Evolutionary conservation across 2,888 invertebrate species (phyloP).

Genomic region (Polyommatus icarus): DNA sequence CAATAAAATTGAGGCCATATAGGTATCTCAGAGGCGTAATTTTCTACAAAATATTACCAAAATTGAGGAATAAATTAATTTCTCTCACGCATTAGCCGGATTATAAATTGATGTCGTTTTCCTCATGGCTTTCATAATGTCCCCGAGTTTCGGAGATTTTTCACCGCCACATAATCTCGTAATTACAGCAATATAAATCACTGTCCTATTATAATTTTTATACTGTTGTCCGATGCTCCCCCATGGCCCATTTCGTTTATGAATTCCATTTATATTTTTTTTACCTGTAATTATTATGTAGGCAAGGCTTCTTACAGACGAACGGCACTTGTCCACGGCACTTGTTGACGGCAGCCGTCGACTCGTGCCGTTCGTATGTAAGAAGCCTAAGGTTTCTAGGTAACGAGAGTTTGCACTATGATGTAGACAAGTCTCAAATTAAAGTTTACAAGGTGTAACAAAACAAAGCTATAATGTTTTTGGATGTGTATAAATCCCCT

Average conservation of each 20-base stretch:
- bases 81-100: neutral
- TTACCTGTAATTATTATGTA: neutral
- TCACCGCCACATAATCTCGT: constrained; percentile 12
- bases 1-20: neutral
- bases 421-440: too few relatives aligned
- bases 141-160: neutral
- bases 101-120: constrained; percentile 8
- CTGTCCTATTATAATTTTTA: neutral
- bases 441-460: too few relatives aligned
- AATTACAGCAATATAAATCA: constrained; percentile 19
- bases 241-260: neutral
- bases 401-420: too few relatives aligned
- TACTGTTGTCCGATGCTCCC: neutral
- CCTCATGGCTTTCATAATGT: constrained; percentile 1
- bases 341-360: too few relatives aligned
- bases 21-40: neutral
- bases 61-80: neutral
- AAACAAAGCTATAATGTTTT: too few relatives aligned
- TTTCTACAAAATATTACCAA: neutral
- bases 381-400: too few relatives aligned
- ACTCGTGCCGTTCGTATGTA: too few relatives aligned
- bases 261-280: neutral
- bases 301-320: too few relatives aligned
- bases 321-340: too few relatives aligned
- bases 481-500: too few relatives aligned